Base-by-base conservation (phyloP, 1,140 invertebrate genomes). In the Drosophila kikkawai region DNA sequence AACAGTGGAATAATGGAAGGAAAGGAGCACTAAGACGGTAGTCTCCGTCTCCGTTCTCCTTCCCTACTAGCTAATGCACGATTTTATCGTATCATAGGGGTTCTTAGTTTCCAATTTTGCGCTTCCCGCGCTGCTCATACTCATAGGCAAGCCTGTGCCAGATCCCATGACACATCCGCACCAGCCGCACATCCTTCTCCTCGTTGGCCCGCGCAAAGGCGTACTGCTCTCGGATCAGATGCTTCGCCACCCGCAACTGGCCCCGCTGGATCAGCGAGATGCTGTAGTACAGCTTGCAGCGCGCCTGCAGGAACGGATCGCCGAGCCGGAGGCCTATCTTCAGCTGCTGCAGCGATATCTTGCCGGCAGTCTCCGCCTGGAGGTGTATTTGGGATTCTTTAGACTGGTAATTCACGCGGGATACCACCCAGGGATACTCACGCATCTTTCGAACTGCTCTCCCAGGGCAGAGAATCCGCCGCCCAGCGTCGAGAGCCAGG, bases 401-500 rank as follows among this genome's bases (percentile, higher is more conserved):
- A 12, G n/a, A 34, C 29, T 50, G 17, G 5, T 2, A 32, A 3
- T 7, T 11, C 6, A 12, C 48, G 17, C 9, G n/a, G 9, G 6
- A 17, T n/a, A 6, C n/a, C 19, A 13, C 0, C 11, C 4, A 17
- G 29, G 2, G 13, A 12, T 3, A 81, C 96, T 95, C 95, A 97
- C 97, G 94, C 96, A 98, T 84, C 96, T 93, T 56, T 93, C 84
- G 93, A 96, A 96, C 76, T 96, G 95, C 91, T 99, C 98, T 17
- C 98, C 98, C 51, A 99, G 94, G 9, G 98, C 96, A 22, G 98
- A 99, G 93, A 97, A 99, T 7, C 97, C 98, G 47, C 98, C 98
- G 53, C 98, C 98, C 13, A 99, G 94, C 2, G 98, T 99, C n/a
- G 98, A 99, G 4, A 99, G 93, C 97, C 98, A 99, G 5, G 97